These are phyloP conservation scores for Tyto alba DNA, from an alignment of 2,113 vertebrate species.

Conservation along the genomic window DNA sequence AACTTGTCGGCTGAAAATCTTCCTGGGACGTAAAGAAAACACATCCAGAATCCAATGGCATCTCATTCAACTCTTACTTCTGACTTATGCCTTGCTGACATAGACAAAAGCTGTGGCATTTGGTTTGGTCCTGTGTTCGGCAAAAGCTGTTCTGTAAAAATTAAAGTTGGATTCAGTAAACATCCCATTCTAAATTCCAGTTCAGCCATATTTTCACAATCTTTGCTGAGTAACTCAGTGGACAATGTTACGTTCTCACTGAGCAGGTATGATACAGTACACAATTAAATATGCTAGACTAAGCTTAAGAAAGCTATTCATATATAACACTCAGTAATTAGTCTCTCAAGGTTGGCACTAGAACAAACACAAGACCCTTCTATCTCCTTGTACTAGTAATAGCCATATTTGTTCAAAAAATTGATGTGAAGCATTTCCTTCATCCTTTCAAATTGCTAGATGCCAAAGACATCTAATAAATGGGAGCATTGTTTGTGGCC, in stretches of 20 bases:
- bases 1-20: not conserved
- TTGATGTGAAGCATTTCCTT: not conserved
- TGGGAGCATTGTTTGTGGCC: not conserved
- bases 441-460: not conserved
- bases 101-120: not conserved
- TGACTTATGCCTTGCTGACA: not conserved
- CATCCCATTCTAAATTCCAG: not conserved
- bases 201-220: not conserved
- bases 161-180: not conserved
- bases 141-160: not conserved
- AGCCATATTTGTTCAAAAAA: not conserved
- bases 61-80: not conserved
- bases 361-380: slow-evolving; percentile 6
- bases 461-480: not conserved
- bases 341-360: not conserved
- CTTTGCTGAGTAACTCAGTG: not conserved
- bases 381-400: not conserved
- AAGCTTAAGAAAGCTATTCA: not conserved
- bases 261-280: not conserved
- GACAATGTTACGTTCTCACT: not conserved
- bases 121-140: not conserved
- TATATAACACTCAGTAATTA: not conserved
- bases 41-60: not conserved
- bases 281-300: not conserved
- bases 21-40: not conserved